These are phyloP conservation scores for Diogma glabrata DNA, from an alignment of 2,888 invertebrate species.

Conservation along the genomic window DNA sequence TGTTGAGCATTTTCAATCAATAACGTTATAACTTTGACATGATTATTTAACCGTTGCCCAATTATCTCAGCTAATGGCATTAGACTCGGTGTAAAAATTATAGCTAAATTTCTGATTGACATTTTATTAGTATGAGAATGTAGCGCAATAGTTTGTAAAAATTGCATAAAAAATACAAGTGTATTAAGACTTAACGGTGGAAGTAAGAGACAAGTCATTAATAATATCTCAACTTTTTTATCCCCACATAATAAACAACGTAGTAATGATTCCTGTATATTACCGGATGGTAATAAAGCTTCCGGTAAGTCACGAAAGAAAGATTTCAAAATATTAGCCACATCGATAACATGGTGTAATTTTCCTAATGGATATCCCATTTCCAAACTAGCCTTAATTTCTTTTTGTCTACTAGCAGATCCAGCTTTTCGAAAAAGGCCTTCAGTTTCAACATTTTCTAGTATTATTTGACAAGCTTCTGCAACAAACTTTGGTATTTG, in stretches of 20 bases:
- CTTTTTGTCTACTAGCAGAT: conserved; percentile 68
- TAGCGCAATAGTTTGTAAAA: conserved; percentile 41
- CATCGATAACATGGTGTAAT: conserved; percentile 68
- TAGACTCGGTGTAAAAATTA: conserved; percentile 75
- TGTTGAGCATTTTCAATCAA: conserved; percentile 64
- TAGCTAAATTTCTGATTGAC: conserved; percentile 71
- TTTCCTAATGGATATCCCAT: conserved; percentile 56
- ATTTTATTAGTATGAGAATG: conserved; percentile 66
- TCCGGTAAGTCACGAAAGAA: conserved; percentile 78
- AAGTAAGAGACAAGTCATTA: conserved; percentile 56
- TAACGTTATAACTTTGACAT: conserved; percentile 59
- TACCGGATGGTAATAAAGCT: conserved; percentile 56
- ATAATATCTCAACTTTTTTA: conserved; percentile 44
- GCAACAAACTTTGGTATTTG: conserved; percentile 61
- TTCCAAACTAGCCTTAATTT: conserved; percentile 64
- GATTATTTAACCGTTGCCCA: conserved; percentile 53
- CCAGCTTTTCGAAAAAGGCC: conserved; percentile 86
- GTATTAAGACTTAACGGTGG: conserved; percentile 68
- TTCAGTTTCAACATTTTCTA: conserved; percentile 58
- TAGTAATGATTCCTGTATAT: conserved; percentile 63
- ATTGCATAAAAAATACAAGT: conserved; percentile 69
- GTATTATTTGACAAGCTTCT: conserved; percentile 56
- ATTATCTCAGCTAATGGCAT: conserved; percentile 65
- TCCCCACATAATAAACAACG: conserved; percentile 49
- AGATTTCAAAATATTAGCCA: conserved; percentile 73